phyloP scores from a whole-genome alignment of 2,113 vertebrate genomes.

The Thunnus thynnus region DNA sequence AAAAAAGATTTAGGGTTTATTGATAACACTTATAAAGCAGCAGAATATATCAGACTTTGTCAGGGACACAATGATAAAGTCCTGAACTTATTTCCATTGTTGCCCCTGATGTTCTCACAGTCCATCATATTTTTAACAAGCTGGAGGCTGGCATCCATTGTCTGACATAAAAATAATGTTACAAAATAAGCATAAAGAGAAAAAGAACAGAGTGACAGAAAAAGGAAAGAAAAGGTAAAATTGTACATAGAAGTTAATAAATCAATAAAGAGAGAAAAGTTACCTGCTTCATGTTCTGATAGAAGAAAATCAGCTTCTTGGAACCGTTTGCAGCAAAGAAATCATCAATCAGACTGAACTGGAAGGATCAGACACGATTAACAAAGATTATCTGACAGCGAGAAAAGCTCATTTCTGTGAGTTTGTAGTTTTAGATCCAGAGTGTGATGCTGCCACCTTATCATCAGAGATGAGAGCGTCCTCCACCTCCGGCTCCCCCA shows the following conservation, averaged over 20 bases:
- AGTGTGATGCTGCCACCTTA: slow-evolving; percentile 74
- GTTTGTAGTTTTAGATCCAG: background rate
- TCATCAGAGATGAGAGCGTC: slow-evolving; percentile 85
- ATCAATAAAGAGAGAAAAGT: background rate
- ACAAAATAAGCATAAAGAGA: no score
- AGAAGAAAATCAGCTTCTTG: slow-evolving; percentile 88
- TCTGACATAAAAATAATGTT: no score
- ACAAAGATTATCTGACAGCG: background rate
- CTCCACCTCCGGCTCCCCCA: slow-evolving; percentile 84
- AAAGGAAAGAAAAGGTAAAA: background rate
- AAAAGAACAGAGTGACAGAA: no score
- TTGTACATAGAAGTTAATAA: background rate
- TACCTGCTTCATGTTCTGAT: slow-evolving; percentile 84
- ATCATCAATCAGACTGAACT: slow-evolving; percentile 86
- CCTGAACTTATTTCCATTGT: no score
- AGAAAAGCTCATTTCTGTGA: rapidly evolving
- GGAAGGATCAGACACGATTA: slow-evolving; percentile 2
- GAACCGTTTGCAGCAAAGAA: slow-evolving; percentile 86
- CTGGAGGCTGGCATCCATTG: no score
- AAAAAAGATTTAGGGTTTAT: no score
- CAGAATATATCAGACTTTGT: no score
- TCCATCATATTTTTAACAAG: no score
- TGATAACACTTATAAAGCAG: background rate
- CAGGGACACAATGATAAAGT: no score
- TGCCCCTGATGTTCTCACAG: no score